These are phyloP conservation scores for Notolabrus celidotus DNA, from an alignment of 2,797 vertebrate species.

Conservation along the genomic window DNA sequence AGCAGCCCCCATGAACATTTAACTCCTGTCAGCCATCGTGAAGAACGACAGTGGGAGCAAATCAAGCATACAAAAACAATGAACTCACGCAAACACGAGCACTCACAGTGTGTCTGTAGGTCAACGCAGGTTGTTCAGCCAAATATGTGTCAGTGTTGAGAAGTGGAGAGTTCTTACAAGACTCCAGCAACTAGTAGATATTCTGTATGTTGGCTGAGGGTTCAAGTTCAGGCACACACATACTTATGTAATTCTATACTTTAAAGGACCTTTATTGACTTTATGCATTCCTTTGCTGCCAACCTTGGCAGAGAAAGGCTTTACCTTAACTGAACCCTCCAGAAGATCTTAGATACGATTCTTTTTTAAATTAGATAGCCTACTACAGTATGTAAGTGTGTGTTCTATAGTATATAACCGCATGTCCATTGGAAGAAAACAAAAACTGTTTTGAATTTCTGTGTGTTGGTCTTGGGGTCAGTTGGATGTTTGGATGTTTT, in stretches of 20 bases:
- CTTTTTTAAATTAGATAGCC: too few species aligned
- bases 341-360: background rate
- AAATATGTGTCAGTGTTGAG: constrained; percentile 54
- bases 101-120: background rate
- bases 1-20: constrained; percentile 20
- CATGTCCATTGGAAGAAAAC: background rate
- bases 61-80: constrained; percentile 9
- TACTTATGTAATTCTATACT: background rate
- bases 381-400: too few species aligned
- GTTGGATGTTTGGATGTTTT: too few species aligned
- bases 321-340: background rate
- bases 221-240: constrained; percentile 18
- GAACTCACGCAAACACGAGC: constrained; percentile 17
- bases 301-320: background rate
- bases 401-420: too few species aligned
- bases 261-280: constrained; percentile 6
- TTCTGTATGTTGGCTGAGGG: constrained; percentile 38
- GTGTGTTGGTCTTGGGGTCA: too few species aligned
- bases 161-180: constrained; percentile 11
- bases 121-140: constrained; percentile 26
- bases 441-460: background rate
- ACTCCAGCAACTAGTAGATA: constrained; percentile 30
- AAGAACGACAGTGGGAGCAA: constrained; percentile 1
- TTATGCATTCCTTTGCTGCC: background rate
- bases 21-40: constrained; percentile 32